These are phyloP conservation scores for Drosophila dives DNA, from an alignment of 2,888 invertebrate genomes.

Conservation along the genomic window DNA sequence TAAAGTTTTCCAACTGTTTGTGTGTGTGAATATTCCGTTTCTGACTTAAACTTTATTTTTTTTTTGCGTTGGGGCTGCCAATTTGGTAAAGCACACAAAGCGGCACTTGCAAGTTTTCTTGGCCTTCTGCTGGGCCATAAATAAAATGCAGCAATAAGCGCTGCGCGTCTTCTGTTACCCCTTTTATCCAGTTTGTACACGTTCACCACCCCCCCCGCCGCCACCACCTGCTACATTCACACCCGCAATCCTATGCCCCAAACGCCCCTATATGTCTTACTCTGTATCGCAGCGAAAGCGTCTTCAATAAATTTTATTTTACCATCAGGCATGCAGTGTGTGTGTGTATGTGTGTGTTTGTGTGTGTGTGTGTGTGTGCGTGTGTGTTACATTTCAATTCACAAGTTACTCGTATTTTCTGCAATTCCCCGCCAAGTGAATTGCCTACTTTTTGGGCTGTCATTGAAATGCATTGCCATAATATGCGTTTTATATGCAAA, in stretches of 20 bases:
- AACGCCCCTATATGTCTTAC: neutral
- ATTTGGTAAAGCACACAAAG: slow-evolving; percentile 56
- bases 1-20: slow-evolving; percentile 64
- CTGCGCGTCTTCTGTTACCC: slow-evolving; percentile 19
- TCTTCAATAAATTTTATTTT: slow-evolving; percentile 61
- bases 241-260: neutral
- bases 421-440: slow-evolving; percentile 23
- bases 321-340: slow-evolving; percentile 22
- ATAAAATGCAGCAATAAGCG: slow-evolving; percentile 71
- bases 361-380: neutral
- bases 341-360: neutral
- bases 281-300: slow-evolving; percentile 20
- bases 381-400: slow-evolving; percentile 47
- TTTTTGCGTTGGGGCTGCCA: slow-evolving; percentile 45
- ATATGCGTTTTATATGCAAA: slow-evolving; percentile 66
- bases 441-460: slow-evolving; percentile 58
- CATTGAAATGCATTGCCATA: slow-evolving; percentile 64
- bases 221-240: neutral
- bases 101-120: slow-evolving; percentile 61
- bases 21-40: slow-evolving; percentile 16
- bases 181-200: slow-evolving; percentile 14
- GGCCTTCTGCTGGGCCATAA: slow-evolving; percentile 64
- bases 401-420: slow-evolving; percentile 42
- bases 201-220: neutral
- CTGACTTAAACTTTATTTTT: slow-evolving; percentile 2